These are phyloP conservation scores for Poecilia latipinna DNA, from an alignment of 2,113 vertebrate genomes.

Conservation along the genomic window DNA sequence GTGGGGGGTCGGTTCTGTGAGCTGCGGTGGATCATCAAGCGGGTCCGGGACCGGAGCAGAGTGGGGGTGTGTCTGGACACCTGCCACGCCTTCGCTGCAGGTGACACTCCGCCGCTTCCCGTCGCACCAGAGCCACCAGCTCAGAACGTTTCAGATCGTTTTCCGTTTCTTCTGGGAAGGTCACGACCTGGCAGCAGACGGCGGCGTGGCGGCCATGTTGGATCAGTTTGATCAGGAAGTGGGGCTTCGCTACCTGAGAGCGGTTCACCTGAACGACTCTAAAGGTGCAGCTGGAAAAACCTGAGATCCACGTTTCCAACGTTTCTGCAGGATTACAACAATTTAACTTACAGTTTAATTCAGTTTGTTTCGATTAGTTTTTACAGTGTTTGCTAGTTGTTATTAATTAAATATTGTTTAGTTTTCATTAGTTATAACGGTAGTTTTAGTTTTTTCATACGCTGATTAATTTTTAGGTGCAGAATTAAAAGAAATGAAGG, in stretches of 20 bases:
- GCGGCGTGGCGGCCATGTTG: conserved; percentile 77
- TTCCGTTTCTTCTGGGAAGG: conserved; percentile 57
- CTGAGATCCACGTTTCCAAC: too few species aligned
- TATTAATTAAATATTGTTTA: too few species aligned
- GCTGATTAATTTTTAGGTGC: too few species aligned
- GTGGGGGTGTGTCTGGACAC: conserved; percentile 83
- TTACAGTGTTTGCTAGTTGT: too few species aligned
- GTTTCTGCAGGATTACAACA: too few species aligned
- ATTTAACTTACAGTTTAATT: too few species aligned
- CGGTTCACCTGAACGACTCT: conserved; percentile 84
- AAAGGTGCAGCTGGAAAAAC: conserved; percentile 68
- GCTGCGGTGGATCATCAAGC: conserved; percentile 79
- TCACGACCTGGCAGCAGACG: conserved; percentile 76
- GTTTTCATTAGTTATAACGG: too few species aligned
- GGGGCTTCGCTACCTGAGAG: conserved; percentile 78
- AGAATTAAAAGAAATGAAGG: too few species aligned
- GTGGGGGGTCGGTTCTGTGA: conserved; percentile 80
- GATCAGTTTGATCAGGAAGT: conserved; percentile 80
- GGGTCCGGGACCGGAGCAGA: conserved; percentile 78
- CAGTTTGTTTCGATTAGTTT: too few species aligned
- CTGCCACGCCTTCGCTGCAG: conserved; percentile 84
- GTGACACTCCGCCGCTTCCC: conserved; percentile 41
- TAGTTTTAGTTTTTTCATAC: too few species aligned
- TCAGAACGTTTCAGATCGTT: not conserved
- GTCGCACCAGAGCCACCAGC: not conserved